These are phyloP conservation scores for Hemistola chrysoprasaria DNA, from an alignment of 2,888 invertebrate genomes.

Conservation along the genomic window DNA sequence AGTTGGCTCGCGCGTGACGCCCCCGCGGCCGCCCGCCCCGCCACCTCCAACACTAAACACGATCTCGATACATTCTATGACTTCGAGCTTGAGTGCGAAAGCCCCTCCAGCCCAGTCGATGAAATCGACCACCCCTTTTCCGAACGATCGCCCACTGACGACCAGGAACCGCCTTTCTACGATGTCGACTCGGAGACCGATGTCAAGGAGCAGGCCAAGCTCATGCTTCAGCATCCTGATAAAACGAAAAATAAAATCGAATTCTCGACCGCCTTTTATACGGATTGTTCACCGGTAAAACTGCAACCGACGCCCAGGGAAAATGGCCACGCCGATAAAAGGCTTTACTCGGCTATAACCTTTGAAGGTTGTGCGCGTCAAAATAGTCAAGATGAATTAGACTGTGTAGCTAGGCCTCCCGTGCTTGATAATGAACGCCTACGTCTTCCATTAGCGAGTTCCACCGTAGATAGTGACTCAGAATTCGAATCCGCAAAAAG, in stretches of 20 bases:
- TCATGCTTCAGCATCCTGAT: constrained; percentile 69
- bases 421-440: constrained; percentile 44
- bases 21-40: constrained; percentile 37
- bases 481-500: constrained; percentile 77
- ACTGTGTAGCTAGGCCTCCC: constrained; percentile 44
- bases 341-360: constrained; percentile 69
- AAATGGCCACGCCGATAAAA: constrained; percentile 69
- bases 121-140: constrained; percentile 77
- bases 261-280: constrained; percentile 66
- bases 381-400: constrained; percentile 67
- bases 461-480: constrained; percentile 66
- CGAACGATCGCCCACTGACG: constrained; percentile 74
- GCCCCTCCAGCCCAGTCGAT: constrained; percentile 87
- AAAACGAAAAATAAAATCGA: constrained; percentile 74
- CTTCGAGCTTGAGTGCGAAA: constrained; percentile 85
- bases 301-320: constrained; percentile 65
- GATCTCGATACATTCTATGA: constrained; percentile 84
- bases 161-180: constrained; percentile 80
- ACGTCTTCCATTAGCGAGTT: constrained; percentile 38
- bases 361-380: constrained; percentile 74
- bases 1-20: constrained; percentile 64
- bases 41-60: constrained; percentile 46
- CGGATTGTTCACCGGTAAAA: constrained; percentile 68
- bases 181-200: constrained; percentile 74
- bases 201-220: constrained; percentile 57